phyloP scores from a whole-genome alignment of 2,113 vertebrate species.

The Clarias batrachus region DNA sequence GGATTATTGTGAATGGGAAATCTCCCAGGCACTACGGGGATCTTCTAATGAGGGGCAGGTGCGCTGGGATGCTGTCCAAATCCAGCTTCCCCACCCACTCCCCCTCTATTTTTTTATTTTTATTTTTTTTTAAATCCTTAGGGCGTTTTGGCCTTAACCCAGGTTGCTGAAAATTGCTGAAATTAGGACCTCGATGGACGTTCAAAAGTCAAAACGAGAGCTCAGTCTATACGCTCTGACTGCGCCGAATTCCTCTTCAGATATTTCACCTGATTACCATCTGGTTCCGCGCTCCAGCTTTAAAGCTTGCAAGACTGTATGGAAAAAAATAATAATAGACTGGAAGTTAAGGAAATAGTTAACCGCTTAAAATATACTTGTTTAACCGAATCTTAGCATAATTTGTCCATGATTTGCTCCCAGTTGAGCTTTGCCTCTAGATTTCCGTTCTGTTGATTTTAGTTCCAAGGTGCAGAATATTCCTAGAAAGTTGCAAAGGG shows the following conservation, averaged over 20 bases:
- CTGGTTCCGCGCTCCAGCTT: background rate
- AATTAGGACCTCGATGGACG: conserved; percentile 7
- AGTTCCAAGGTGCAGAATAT: background rate
- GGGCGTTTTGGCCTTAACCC: conserved; percentile 7
- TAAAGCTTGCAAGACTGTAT: background rate
- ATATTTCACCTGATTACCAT: conserved; percentile 32
- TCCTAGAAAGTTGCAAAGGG: background rate
- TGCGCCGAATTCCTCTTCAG: conserved; percentile 20
- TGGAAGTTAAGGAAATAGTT: background rate
- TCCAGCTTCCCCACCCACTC: background rate
- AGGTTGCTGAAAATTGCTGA: conserved; percentile 27
- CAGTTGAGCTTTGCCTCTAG: background rate
- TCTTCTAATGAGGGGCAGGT: conserved; percentile 50
- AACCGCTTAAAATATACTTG: background rate
- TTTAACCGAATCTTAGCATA: background rate
- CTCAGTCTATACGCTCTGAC: background rate
- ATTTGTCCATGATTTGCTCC: background rate
- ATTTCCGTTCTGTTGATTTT: background rate
- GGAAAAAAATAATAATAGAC: background rate
- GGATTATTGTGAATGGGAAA: conserved; percentile 48
- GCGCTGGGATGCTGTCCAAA: conserved; percentile 28
- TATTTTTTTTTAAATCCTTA: background rate
- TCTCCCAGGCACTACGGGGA: conserved; percentile 23
- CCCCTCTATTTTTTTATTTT: background rate
- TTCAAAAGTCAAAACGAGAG: conserved; percentile 17